These are phyloP conservation scores for Rhinella marina DNA, from an alignment of 2,797 vertebrate species.

Conservation along the genomic window DNA sequence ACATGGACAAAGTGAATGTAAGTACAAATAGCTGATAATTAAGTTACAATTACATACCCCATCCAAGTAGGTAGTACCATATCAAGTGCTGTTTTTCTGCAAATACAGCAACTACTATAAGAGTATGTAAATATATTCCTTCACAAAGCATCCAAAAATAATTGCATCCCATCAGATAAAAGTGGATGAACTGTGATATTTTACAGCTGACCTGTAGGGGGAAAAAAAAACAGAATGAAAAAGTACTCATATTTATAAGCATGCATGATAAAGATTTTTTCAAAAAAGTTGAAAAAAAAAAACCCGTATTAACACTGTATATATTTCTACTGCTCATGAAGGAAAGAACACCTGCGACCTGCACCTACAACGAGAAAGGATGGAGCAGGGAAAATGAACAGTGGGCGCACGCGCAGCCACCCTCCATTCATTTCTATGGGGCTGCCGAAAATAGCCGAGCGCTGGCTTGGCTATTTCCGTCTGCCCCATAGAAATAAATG, in stretches of 20 bases:
- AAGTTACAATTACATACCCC: constrained; percentile 78
- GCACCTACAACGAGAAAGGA: too few species aligned
- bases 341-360: too few species aligned
- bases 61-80: constrained; percentile 98
- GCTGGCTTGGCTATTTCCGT: too few species aligned
- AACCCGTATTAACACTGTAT: too few species aligned
- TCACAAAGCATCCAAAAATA: constrained; percentile 99
- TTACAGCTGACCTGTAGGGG: constrained; percentile 87
- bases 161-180: constrained; percentile 94
- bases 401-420: too few species aligned
- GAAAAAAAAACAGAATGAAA: neutral
- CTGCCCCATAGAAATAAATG: too few species aligned
- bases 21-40: too few species aligned
- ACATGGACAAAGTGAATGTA: neutral
- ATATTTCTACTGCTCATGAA: too few species aligned
- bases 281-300: too few species aligned
- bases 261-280: neutral
- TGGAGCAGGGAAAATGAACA: too few species aligned
- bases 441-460: too few species aligned
- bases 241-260: neutral
- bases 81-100: constrained; percentile 95
- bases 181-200: constrained; percentile 90
- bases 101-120: constrained; percentile 97
- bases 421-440: too few species aligned
- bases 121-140: constrained; percentile 95